A percentile compares a stretch with the other conserved stretches of the same genome.
phyloP scores from a whole-genome alignment of 1,140 invertebrate species.

The Planococcus citri region DNA sequence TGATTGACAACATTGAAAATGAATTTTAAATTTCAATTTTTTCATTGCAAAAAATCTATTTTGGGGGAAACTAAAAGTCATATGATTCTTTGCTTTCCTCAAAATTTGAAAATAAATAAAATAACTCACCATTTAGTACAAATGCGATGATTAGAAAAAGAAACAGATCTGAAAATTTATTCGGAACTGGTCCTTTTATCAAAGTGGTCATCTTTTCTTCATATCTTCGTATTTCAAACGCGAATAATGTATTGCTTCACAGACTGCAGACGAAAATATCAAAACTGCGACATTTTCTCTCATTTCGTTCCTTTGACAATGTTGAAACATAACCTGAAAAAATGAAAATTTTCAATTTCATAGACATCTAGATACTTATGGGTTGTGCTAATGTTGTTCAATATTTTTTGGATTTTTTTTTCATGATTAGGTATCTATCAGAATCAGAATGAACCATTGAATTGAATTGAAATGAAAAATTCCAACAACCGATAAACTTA shows the following conservation, averaged over 20 bases:
- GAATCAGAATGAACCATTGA: too few relatives aligned
- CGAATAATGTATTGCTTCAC: background rate
- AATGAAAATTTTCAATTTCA: too few relatives aligned
- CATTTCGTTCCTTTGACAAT: background rate
- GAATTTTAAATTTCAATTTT: too few relatives aligned
- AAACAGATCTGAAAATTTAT: slow-evolving; percentile 15
- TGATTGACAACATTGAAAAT: too few relatives aligned
- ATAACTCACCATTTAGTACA: background rate
- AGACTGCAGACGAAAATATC: background rate
- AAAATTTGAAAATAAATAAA: background rate
- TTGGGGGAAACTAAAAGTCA: too few relatives aligned
- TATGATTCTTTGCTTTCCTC: too few relatives aligned
- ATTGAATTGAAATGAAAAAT: background rate
- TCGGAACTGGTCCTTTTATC: slow-evolving; percentile 18
- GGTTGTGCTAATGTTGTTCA: too few relatives aligned
- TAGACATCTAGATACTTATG: too few relatives aligned
- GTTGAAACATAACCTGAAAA: too few relatives aligned
- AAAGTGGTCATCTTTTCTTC: slow-evolving; percentile 7
- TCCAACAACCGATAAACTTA: background rate
- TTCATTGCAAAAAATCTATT: too few relatives aligned
- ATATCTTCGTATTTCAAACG: background rate
- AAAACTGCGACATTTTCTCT: background rate
- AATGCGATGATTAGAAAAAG: background rate
- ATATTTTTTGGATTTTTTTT: too few relatives aligned
- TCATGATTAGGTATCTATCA: too few relatives aligned